Conservation (phyloP, 2,888 invertebrate genomes). For the Hemistola chrysoprasaria region DNA sequence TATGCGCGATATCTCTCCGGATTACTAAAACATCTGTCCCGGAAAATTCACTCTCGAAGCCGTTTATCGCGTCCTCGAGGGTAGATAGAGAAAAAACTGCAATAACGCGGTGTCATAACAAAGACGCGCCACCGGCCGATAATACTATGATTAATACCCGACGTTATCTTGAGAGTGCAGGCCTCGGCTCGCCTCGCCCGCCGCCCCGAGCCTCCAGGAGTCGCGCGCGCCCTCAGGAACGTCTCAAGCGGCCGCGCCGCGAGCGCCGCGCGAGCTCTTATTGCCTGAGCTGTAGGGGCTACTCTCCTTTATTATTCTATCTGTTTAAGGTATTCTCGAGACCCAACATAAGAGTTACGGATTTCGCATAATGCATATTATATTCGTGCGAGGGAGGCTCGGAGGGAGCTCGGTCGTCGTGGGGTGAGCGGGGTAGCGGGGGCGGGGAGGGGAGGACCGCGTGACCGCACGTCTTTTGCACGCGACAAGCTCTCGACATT, state of each 20-base stretch:
- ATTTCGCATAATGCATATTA: constrained; percentile 83
- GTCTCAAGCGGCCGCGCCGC: constrained; percentile 24
- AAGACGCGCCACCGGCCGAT: constrained; percentile 76
- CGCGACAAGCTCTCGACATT: constrained; percentile 80
- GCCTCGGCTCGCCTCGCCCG: constrained; percentile 57
- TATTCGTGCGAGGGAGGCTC: constrained; percentile 62
- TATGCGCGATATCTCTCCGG: constrained; percentile 48
- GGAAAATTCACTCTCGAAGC: constrained; percentile 77
- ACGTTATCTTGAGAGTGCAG: constrained; percentile 80
- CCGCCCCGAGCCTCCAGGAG: constrained; percentile 19
- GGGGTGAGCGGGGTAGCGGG: constrained; percentile 31
- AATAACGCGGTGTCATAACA: constrained; percentile 81
- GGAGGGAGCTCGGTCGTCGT: constrained; percentile 36
- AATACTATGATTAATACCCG: constrained; percentile 81
- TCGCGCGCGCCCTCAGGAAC: too few relatives aligned
- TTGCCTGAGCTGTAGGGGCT: constrained; percentile 20
- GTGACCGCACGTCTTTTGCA: constrained; percentile 80
- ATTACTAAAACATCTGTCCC: constrained; percentile 80
- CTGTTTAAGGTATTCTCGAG: constrained; percentile 68
- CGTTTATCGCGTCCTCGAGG: constrained; percentile 69
- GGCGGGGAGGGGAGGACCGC: constrained; percentile 47
- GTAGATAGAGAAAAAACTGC: constrained; percentile 79
- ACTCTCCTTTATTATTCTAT: constrained; percentile 19
- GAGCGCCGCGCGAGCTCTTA: constrained; percentile 21
- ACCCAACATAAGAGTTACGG: constrained; percentile 77